Evolutionary conservation across 2,113 vertebrate genomes (phyloP).

Genomic region (cattle (Bos taurus)): ARS-UCD2.0 NC_037330.1:74579501-74580000

Average conservation of each 20-base stretch:
- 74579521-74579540: neutral
- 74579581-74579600: neutral
- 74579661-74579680: neutral
- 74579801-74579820: neutral
- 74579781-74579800: neutral
- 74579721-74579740: neutral
- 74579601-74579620: neutral
- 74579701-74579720: neutral
- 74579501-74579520: neutral
- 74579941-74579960: neutral
- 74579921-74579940: neutral
- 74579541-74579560: neutral
- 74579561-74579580: neutral
- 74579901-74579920: neutral
- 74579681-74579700: neutral
- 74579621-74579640: neutral
- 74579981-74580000: neutral
- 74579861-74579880: neutral
- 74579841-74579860: neutral
- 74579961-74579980: neutral
- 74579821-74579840: neutral
- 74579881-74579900: neutral
- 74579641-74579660: neutral
- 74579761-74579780: neutral
- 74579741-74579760: neutral